Conservation (phyloP, 1,140 invertebrate genomes). For the Heliconius hermathena region DNA sequence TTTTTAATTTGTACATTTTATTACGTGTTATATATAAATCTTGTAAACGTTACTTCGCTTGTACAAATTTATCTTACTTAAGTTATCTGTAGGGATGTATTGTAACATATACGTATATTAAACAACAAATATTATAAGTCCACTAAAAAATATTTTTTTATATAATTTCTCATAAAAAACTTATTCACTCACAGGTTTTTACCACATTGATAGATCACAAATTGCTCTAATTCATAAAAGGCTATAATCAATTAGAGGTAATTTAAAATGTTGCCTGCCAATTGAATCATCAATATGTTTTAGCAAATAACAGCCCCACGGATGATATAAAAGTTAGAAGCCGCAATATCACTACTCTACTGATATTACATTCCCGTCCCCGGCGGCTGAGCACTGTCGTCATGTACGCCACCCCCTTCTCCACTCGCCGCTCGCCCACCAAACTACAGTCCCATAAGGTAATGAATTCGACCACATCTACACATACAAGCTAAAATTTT, state of each 20-base stretch:
- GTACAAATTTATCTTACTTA: background rate
- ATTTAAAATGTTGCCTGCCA: conserved; percentile 41
- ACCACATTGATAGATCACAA: background rate
- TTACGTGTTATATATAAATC: background rate
- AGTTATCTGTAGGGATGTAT: background rate
- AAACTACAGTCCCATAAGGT: conserved; percentile 59
- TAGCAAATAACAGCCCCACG: conserved; percentile 34
- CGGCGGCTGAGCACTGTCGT: conserved; percentile 57
- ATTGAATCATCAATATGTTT: conserved; percentile 54
- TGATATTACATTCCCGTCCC: conserved; percentile 71
- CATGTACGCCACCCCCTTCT: conserved; percentile 52
- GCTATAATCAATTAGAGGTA: conserved; percentile 33
- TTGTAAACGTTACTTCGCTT: background rate
- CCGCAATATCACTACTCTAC: conserved; percentile 72
- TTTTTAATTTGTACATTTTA: conserved; percentile 3
- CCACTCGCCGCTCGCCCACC: conserved; percentile 43
- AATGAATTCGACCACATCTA: conserved; percentile 68
- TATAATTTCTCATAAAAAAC: background rate
- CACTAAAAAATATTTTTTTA: background rate
- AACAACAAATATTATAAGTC: background rate
- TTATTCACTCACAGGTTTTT: background rate
- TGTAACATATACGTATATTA: background rate
- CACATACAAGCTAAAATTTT: conserved; percentile 4
- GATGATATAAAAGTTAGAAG: conserved; percentile 46
- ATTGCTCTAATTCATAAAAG: background rate